Percentiles rank a stretch among this genome's conserved stretches.
These are phyloP conservation scores for Anabacerthia variegaticeps DNA, from an alignment of 2,797 vertebrate genomes.

Conservation along the genomic window DNA sequence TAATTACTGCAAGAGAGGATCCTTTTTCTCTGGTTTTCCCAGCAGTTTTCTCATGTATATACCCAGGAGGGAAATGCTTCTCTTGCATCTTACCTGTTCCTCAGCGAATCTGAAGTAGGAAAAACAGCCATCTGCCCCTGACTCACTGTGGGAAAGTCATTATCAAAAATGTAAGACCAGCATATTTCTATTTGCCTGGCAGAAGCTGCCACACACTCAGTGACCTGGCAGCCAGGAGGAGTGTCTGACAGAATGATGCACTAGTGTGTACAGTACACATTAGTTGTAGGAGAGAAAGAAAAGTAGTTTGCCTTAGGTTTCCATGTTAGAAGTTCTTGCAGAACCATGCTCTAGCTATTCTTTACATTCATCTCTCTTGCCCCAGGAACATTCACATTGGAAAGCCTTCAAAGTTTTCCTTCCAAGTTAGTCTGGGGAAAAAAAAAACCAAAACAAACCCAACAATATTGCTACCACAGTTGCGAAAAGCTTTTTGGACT, in stretches of 20 bases:
- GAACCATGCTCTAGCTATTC: background rate
- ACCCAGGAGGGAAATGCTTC: background rate
- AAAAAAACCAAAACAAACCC: background rate
- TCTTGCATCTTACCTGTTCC: background rate
- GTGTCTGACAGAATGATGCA: background rate
- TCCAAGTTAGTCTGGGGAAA: background rate
- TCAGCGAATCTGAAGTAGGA: background rate
- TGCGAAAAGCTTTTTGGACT: constrained; percentile 28
- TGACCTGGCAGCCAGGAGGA: background rate
- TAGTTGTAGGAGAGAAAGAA: background rate
- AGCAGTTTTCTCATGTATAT: background rate
- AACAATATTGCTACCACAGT: background rate
- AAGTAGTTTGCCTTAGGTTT: background rate
- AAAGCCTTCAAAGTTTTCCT: constrained; percentile 47
- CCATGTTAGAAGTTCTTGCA: background rate
- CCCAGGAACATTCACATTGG: constrained; percentile 7
- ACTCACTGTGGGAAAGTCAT: background rate
- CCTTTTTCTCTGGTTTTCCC: background rate
- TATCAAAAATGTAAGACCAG: background rate
- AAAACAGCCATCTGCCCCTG: background rate
- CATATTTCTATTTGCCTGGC: background rate
- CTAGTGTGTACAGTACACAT: background rate
- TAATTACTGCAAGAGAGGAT: background rate
- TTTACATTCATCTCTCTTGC: constrained; percentile 1
- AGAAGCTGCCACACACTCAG: background rate